A percentile compares a stretch with the other conserved stretches of the same genome.
Conservation (phyloP, 2,888 invertebrate species). For the Rhagium mordax region DNA sequence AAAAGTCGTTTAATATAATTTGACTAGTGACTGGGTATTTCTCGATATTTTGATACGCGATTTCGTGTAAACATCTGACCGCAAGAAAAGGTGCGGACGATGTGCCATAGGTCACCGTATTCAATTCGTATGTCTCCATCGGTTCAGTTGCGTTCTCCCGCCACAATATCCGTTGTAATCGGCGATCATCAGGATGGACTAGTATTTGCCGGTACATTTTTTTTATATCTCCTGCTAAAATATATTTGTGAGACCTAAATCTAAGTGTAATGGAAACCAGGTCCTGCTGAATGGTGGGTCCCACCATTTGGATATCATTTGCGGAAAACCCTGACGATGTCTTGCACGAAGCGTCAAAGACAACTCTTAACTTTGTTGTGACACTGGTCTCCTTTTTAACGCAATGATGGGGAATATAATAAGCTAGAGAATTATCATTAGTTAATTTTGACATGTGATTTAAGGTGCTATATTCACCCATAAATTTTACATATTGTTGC, state of each 20-base stretch:
- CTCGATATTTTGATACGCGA: too few species aligned
- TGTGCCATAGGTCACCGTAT: too few species aligned
- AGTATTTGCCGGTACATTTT: constrained; percentile 54
- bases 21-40: too few species aligned
- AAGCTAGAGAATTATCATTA: constrained; percentile 3
- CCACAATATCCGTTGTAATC: too few species aligned
- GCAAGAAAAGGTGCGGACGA: too few species aligned
- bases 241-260: constrained; percentile 48
- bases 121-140: too few species aligned
- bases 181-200: too few species aligned
- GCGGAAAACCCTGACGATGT: constrained; percentile 44
- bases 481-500: constrained; percentile 39
- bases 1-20: too few species aligned
- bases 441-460: constrained; percentile 39
- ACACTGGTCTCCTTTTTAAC: constrained; percentile 49
- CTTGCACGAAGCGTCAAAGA: constrained; percentile 53
- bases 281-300: constrained; percentile 50
- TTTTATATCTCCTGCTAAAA: constrained; percentile 50
- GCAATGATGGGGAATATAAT: constrained; percentile 55
- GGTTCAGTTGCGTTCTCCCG: too few species aligned
- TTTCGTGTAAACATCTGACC: too few species aligned
- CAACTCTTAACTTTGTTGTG: constrained; percentile 55
- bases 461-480: constrained; percentile 43
- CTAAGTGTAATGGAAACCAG: constrained; percentile 49
- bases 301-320: constrained; percentile 49